phyloP scores from a whole-genome alignment of 2,113 vertebrate genomes.

The Psephotus haematonotus region DNA sequence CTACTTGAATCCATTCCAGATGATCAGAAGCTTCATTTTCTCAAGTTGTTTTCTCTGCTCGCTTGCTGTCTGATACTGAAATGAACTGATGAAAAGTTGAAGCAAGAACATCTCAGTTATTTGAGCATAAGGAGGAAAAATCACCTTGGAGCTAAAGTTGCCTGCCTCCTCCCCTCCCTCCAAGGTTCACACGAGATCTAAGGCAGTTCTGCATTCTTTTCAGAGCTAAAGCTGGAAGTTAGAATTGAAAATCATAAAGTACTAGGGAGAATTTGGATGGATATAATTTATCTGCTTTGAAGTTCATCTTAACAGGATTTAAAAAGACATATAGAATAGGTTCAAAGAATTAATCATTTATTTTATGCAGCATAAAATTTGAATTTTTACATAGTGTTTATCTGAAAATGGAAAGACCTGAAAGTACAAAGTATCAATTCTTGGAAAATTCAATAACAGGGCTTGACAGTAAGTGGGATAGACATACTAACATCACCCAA shows the following conservation, averaged over 20 bases:
- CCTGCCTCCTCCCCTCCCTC: not conserved
- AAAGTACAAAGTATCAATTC: slow-evolving; percentile 55
- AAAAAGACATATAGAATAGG: not conserved
- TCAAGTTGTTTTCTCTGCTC: not conserved
- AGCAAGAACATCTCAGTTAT: not conserved
- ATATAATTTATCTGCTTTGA: not conserved
- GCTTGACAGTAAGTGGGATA: not conserved
- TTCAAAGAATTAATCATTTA: slow-evolving; percentile 65
- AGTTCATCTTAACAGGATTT: not conserved
- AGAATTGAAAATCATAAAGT: not conserved
- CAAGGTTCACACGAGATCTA: not conserved
- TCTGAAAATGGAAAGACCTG: slow-evolving; percentile 20
- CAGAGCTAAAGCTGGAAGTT: not conserved
- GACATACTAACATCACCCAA: not conserved
- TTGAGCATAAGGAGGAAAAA: not conserved
- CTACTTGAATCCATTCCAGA: not conserved
- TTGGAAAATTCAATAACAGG: slow-evolving; percentile 31
- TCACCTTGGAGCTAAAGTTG: not conserved
- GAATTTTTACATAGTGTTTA: slow-evolving; percentile 25
- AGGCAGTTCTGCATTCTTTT: not conserved
- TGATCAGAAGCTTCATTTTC: not conserved
- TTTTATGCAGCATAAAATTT: slow-evolving; percentile 47
- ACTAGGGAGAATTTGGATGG: not conserved
- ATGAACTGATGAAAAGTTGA: not conserved
- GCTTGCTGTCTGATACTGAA: accelerated